These are phyloP conservation scores for Sterrhoptilus dennistouni DNA, from an alignment of 2,113 vertebrate genomes.

Conservation along the genomic window DNA sequence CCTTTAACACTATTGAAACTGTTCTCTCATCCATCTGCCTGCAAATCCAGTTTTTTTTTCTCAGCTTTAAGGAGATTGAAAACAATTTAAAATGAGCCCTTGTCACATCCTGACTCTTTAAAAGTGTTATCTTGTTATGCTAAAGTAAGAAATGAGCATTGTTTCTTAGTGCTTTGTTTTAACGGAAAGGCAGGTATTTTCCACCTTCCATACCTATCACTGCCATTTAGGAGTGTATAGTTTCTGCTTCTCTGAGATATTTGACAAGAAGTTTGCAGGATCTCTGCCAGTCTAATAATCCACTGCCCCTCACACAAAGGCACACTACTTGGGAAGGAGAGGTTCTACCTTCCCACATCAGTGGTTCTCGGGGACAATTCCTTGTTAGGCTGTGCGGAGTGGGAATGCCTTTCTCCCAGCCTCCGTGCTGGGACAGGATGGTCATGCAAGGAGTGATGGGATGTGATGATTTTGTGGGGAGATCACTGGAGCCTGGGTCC, in stretches of 20 bases:
- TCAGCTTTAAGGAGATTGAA: not conserved
- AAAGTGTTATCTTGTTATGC: not conserved
- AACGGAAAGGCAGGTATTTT: not conserved
- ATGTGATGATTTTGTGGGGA: not conserved
- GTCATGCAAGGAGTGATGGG: not conserved
- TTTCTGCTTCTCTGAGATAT: not conserved
- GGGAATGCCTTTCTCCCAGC: not conserved
- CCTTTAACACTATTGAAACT: not conserved
- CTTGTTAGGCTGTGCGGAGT: not conserved
- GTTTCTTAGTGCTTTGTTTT: not conserved
- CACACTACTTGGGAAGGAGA: not conserved
- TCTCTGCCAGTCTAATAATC: not conserved
- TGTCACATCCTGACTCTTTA: not conserved
- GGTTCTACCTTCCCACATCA: not conserved
- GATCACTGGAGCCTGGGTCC: not conserved
- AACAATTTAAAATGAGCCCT: not conserved
- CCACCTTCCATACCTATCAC: not conserved
- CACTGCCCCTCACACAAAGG: not conserved
- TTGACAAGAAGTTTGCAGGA: not conserved
- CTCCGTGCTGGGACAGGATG: fast-evolving
- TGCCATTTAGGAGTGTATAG: not conserved
- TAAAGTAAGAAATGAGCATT: not conserved
- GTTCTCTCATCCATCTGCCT: not conserved
- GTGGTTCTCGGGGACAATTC: not conserved
- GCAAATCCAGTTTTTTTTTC: not conserved